Evolutionary conservation across 2,888 invertebrate genomes (phyloP).

Genomic region (Zonitis immaculata): DNA sequence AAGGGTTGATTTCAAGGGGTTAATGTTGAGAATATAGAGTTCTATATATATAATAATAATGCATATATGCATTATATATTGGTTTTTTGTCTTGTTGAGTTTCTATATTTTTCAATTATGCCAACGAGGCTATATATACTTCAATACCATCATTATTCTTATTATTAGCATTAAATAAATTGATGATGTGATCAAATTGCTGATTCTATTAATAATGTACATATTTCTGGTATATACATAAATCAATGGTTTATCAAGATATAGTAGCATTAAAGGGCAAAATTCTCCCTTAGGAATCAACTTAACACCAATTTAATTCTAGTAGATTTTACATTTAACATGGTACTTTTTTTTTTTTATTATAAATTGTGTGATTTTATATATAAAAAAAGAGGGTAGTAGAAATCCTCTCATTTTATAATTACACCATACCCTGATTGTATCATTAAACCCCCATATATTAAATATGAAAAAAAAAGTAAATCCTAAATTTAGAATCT

Average conservation of each 20-base stretch:
- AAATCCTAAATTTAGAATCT: neutral
- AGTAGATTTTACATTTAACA: neutral
- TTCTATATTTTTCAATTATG: neutral
- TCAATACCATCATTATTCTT: neutral
- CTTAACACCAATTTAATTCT: neutral
- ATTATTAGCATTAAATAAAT: neutral
- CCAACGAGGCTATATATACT: neutral
- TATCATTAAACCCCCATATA: no score
- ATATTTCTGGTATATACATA: neutral
- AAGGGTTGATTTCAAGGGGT: slow-evolving; percentile 7
- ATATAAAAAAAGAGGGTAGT: no score
- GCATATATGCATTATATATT: slow-evolving; percentile 16
- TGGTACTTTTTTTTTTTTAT: no score
- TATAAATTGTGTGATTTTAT: no score
- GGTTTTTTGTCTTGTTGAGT: slow-evolving; percentile 19
- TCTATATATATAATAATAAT: slow-evolving; percentile 24
- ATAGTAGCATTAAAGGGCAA: neutral
- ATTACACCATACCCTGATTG: neutral
- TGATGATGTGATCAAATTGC: neutral
- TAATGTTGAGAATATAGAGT: slow-evolving; percentile 17
- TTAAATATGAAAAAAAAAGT: neutral
- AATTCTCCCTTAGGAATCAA: neutral
- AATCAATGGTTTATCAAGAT: slow-evolving; percentile 1
- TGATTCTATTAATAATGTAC: neutral
- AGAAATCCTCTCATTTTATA: neutral